Conservation (phyloP, 92 coral and sea anemone species). For the Phenganax stokvisi region DNA sequence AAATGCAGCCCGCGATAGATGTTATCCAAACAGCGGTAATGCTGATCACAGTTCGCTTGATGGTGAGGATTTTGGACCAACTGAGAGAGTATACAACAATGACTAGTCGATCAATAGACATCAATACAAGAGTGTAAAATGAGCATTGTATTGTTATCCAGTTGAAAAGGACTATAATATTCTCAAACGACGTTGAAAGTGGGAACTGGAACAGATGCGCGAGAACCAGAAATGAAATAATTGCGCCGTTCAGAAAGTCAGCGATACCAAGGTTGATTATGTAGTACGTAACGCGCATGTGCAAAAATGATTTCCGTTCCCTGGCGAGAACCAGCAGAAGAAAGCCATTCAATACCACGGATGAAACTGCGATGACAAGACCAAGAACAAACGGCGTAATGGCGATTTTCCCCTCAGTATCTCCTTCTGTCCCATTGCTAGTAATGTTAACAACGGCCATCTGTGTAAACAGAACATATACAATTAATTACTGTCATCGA, state of each 20-base stretch:
- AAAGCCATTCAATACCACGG: conserved; percentile 27
- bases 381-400: conserved; percentile 18
- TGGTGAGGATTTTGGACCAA: conserved; percentile 24
- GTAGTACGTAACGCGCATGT: conserved; percentile 30
- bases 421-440: neutral
- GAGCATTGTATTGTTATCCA: conserved; percentile 38
- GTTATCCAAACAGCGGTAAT: conserved; percentile 5
- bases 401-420: neutral
- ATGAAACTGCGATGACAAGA: neutral
- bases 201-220: neutral
- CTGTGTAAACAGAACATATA: neutral
- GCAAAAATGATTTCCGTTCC: conserved; percentile 28
- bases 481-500: neutral
- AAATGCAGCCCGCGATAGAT: conserved; percentile 10
- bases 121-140: conserved; percentile 22
- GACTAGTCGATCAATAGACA: conserved; percentile 32
- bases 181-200: neutral
- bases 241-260: conserved; percentile 24
- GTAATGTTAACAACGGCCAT: neutral
- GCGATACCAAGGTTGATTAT: conserved; percentile 27
- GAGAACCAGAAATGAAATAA: neutral
- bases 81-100: conserved; percentile 14
- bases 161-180: neutral
- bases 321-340: conserved; percentile 26
- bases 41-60: conserved; percentile 22